These are phyloP conservation scores for Ruditapes philippinarum DNA, from an alignment of 1,140 invertebrate species.

Conservation along the genomic window DNA sequence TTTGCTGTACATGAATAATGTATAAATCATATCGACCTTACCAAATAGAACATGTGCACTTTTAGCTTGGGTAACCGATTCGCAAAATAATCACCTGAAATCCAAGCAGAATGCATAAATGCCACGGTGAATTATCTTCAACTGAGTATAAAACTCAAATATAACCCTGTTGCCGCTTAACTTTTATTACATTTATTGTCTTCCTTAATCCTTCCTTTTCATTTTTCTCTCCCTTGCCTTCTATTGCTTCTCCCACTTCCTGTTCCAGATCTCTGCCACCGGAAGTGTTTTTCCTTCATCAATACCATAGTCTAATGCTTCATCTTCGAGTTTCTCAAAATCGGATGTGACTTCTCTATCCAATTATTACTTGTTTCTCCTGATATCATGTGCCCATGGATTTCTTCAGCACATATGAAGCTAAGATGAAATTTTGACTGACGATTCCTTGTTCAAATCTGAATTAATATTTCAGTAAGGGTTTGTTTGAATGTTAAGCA, in stretches of 20 bases:
- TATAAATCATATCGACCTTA: not conserved
- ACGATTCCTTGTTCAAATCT: too few species aligned
- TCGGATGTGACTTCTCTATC: not conserved
- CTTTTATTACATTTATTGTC: not conserved
- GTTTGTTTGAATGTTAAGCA: too few species aligned
- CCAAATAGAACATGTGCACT: not conserved
- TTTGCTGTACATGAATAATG: too few species aligned
- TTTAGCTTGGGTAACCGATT: constrained; percentile 89
- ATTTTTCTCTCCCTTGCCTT: too few species aligned
- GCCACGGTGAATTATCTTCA: constrained; percentile 94
- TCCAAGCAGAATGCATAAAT: constrained; percentile 93
- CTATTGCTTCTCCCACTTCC: too few species aligned
- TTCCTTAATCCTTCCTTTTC: not conserved
- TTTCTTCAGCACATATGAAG: too few species aligned
- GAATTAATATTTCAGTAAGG: too few species aligned
- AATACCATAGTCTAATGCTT: too few species aligned
- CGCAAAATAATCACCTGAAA: too few species aligned
- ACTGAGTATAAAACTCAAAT: constrained; percentile 90
- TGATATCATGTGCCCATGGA: too few species aligned
- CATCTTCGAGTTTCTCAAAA: not conserved
- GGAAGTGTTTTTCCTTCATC: not conserved
- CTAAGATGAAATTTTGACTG: too few species aligned
- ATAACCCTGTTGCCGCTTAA: not conserved
- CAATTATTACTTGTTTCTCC: not conserved
- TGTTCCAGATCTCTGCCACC: not conserved